Conservation (phyloP, 2,113 vertebrate species). For the Ptyas mucosa region DNA sequence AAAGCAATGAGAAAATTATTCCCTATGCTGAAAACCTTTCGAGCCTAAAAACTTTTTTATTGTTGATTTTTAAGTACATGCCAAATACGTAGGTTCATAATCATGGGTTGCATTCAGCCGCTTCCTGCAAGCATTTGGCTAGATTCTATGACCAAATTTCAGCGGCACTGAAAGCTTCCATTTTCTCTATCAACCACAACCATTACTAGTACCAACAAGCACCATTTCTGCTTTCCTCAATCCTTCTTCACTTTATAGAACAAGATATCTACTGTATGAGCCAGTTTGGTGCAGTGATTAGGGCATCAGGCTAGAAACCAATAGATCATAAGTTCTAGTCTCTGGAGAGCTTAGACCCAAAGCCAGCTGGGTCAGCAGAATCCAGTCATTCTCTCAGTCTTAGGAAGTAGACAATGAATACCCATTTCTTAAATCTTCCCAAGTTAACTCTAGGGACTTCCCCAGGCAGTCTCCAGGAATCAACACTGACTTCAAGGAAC, state of each 20-base stretch:
- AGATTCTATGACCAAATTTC: background rate
- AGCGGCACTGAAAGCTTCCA: background rate
- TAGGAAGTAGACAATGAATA: background rate
- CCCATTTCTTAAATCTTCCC: background rate
- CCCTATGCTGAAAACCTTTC: background rate
- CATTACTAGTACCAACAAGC: background rate
- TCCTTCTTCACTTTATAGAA: background rate
- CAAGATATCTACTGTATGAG: background rate
- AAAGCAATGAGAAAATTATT: background rate
- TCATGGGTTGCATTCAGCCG: background rate
- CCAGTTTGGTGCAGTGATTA: background rate
- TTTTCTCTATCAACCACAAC: background rate
- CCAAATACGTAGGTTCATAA: background rate
- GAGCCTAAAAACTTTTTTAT: background rate
- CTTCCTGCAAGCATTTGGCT: background rate
- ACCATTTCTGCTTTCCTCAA: background rate
- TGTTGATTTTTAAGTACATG: background rate
- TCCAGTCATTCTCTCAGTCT: background rate
- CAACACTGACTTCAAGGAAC: background rate
- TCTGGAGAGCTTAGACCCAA: background rate
- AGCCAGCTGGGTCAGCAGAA: background rate
- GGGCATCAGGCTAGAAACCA: background rate
- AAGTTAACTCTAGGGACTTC: background rate
- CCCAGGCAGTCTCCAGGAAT: background rate
- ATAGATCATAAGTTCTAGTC: background rate